phyloP scores from a whole-genome alignment of 2,888 invertebrate species.

The Dolomedes plantarius region DNA sequence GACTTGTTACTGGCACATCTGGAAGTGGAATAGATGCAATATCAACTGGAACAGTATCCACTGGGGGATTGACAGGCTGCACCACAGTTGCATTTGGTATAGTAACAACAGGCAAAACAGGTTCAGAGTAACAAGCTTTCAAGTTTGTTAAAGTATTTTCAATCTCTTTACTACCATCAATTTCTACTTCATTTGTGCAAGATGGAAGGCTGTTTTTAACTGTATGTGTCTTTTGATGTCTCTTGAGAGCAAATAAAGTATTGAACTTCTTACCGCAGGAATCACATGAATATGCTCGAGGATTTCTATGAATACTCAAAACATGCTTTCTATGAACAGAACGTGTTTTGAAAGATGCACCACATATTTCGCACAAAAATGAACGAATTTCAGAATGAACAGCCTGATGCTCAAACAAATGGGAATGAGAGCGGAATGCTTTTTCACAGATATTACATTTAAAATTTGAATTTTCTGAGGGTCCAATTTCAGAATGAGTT shows the following conservation, averaged over 20 bases:
- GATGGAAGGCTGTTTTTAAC: neutral
- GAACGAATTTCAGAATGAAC: conserved; percentile 78
- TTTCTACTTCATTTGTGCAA: neutral
- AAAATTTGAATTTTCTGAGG: conserved; percentile 68
- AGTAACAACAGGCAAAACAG: neutral
- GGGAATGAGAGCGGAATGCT: conserved; percentile 77
- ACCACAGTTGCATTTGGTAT: neutral
- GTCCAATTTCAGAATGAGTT: conserved; percentile 76
- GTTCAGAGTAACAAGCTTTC: neutral
- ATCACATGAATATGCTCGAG: conserved; percentile 76
- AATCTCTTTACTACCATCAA: neutral
- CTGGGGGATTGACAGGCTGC: neutral
- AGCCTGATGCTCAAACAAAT: conserved; percentile 76
- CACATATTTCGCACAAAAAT: conserved; percentile 79
- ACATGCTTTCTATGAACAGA: conserved; percentile 78
- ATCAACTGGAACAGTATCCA: conserved; percentile 13
- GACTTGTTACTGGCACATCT: conserved; percentile 7
- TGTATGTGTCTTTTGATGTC: conserved; percentile 76
- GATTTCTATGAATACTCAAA: conserved; percentile 77
- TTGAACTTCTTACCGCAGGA: conserved; percentile 77
- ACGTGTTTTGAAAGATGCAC: conserved; percentile 79
- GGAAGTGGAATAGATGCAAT: conserved; percentile 27
- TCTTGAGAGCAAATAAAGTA: conserved; percentile 77
- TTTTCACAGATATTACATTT: conserved; percentile 76
- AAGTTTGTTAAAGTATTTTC: neutral